Evolutionary conservation across 2,888 invertebrate species (phyloP), one percentile per base, ranked within the genome.

Genomic region (Aproaerema taeniolella): DNA sequence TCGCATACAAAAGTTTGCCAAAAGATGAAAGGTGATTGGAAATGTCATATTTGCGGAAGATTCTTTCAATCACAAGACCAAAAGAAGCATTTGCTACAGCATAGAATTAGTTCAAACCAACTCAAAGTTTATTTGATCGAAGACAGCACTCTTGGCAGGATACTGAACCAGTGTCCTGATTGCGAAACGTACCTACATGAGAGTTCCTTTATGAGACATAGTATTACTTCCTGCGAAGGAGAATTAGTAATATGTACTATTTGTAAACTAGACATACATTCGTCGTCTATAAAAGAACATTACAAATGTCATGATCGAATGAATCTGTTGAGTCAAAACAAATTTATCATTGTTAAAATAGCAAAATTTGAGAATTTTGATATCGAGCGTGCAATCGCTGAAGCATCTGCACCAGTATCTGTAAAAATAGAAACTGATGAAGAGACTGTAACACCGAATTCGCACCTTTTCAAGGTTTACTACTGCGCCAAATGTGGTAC

Each of bases 121-220:
- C 43, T 77, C 1, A 62, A 53, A 46, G 58, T 67, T 0, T 58
- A 67, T 2, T 33, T 47, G 0, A 37, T 58, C 0, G 39, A 47
- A 0, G 52, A 49, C 1, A 49, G 46, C 2, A 44, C 64, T 0
- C 50, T 57, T 0, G 52, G 59, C 0, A 52, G 51, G 31, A 46
- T 67, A 0, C 15, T 74, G 0, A 64, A 61, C 4, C 52, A 52
- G 3, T 78, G 78, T 9, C 52, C 52, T 0, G 54, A 61, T 6
- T 78, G 77, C 13, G 8, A 38, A 0, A 20, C 64, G 0, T 61
- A 66, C 16, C 69, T 66, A 1, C 62, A 63, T 0, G 72, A 73
- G 6, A 24, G 45, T 0, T 29, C 40, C 0, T 59, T 73, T 0
- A 49, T 50, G 31, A 36, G 32, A 0, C 77, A 77, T 26, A 43